A percentile compares a stretch with the other conserved stretches of the same genome.
phyloP scores from a whole-genome alignment of 2,888 invertebrate species.

The Gasteruption jaculator region DNA sequence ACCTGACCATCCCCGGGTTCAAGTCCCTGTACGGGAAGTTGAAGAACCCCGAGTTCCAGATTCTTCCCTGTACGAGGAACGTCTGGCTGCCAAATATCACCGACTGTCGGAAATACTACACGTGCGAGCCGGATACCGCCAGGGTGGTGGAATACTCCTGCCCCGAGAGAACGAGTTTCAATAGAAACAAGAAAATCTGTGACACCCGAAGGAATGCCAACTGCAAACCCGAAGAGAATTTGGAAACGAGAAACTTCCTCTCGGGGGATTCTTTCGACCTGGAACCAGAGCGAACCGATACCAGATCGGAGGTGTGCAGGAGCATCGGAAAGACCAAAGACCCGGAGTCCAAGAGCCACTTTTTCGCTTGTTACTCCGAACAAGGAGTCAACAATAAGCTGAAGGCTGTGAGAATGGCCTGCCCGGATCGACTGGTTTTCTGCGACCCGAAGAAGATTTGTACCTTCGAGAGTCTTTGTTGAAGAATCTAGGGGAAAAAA shows the following conservation, averaged over 20 bases:
- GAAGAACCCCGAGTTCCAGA: constrained; percentile 31
- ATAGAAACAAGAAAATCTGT: constrained; percentile 50
- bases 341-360: constrained; percentile 50
- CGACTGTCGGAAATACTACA: constrained; percentile 54
- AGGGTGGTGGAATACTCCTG: constrained; percentile 52
- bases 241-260: background rate
- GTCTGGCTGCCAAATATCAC: constrained; percentile 53
- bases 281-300: background rate
- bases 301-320: constrained; percentile 38
- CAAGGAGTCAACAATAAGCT: constrained; percentile 46
- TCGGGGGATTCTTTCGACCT: background rate
- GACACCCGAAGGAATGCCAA: constrained; percentile 48
- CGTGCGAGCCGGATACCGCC: constrained; percentile 52
- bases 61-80: constrained; percentile 51
- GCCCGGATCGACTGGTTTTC: constrained; percentile 52
- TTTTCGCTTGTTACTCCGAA: constrained; percentile 51
- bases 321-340: constrained; percentile 53
- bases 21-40: constrained; percentile 25
- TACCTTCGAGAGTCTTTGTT: constrained; percentile 48
- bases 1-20: constrained; percentile 34
- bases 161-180: constrained; percentile 54
- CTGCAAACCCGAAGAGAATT: constrained; percentile 28
- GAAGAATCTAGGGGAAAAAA: too few relatives aligned
- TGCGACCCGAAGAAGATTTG: constrained; percentile 52
- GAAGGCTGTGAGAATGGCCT: constrained; percentile 52